Conservation (phyloP, 1,140 invertebrate species). For the Harpegnathos saltator region DNA sequence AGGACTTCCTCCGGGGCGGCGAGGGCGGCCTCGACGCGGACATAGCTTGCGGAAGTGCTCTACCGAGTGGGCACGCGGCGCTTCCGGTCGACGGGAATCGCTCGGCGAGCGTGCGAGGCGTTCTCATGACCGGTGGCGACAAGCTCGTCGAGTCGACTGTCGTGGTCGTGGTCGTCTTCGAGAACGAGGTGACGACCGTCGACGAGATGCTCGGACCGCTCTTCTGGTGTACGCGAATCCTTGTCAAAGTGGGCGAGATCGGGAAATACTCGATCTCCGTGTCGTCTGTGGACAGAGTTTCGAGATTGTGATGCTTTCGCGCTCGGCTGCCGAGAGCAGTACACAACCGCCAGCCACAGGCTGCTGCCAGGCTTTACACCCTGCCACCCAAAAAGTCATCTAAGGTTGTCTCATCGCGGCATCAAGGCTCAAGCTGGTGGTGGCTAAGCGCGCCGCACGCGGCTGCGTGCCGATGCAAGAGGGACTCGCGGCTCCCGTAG, state of each 20-base stretch:
- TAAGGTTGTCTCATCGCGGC: slow-evolving; percentile 25
- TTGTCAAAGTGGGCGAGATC: slow-evolving; percentile 91
- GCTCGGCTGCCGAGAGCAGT: background rate
- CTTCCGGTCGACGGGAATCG: slow-evolving; percentile 16
- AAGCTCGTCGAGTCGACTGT: background rate
- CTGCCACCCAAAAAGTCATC: slow-evolving; percentile 74
- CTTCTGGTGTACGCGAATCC: slow-evolving; percentile 91
- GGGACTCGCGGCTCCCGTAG: background rate
- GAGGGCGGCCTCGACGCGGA: slow-evolving; percentile 86
- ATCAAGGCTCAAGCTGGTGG: slow-evolving; percentile 66
- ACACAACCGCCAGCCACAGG: too few species aligned
- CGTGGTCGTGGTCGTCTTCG: slow-evolving; percentile 47
- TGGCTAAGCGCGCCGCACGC: slow-evolving; percentile 12
- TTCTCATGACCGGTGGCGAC: slow-evolving; percentile 44
- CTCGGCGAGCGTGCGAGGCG: background rate
- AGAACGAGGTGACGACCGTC: too few species aligned
- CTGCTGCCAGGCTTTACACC: slow-evolving; percentile 58
- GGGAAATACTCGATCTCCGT: slow-evolving; percentile 93
- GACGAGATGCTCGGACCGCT: slow-evolving; percentile 80
- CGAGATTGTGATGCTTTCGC: slow-evolving; percentile 58
- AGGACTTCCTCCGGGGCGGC: slow-evolving; percentile 91
- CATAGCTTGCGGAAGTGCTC: slow-evolving; percentile 53
- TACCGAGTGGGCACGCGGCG: background rate
- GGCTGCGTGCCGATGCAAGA: slow-evolving; percentile 36
- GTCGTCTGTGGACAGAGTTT: slow-evolving; percentile 88